A percentile compares a stretch with the other conserved stretches of the same genome.
These are phyloP conservation scores for Lepilemur ruficaudatus DNA, from an alignment of 2,797 vertebrate species.

Conservation along the genomic window DNA sequence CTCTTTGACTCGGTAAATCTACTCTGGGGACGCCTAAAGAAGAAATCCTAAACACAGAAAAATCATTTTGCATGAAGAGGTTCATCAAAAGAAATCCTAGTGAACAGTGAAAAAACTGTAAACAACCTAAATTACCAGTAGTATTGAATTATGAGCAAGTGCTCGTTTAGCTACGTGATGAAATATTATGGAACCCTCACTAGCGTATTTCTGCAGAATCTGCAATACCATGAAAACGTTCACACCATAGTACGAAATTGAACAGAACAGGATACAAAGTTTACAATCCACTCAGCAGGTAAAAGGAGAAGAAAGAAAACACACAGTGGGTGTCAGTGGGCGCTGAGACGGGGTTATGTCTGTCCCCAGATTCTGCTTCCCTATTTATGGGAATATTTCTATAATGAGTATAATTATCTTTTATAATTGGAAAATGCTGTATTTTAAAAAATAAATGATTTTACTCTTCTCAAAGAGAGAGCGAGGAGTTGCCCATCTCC, in stretches of 20 bases:
- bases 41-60: background rate
- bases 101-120: background rate
- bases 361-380: background rate
- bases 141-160: too few species aligned
- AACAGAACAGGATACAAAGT: background rate
- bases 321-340: rapidly evolving
- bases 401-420: background rate
- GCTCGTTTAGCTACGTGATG: background rate
- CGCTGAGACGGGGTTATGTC: rapidly evolving
- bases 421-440: background rate
- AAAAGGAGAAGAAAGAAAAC: background rate
- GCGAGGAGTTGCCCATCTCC: background rate
- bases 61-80: background rate
- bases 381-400: too few species aligned
- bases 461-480: background rate
- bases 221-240: background rate
- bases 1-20: background rate
- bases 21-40: background rate
- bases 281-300: background rate
- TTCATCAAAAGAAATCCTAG: background rate
- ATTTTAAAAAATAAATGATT: background rate
- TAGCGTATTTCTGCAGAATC: background rate
- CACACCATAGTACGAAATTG: rapidly evolving
- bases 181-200: background rate
- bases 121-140: background rate